Evolutionary conservation across 1,140 invertebrate species (phyloP).

Genomic region (Drosophila navojoa): DNA sequence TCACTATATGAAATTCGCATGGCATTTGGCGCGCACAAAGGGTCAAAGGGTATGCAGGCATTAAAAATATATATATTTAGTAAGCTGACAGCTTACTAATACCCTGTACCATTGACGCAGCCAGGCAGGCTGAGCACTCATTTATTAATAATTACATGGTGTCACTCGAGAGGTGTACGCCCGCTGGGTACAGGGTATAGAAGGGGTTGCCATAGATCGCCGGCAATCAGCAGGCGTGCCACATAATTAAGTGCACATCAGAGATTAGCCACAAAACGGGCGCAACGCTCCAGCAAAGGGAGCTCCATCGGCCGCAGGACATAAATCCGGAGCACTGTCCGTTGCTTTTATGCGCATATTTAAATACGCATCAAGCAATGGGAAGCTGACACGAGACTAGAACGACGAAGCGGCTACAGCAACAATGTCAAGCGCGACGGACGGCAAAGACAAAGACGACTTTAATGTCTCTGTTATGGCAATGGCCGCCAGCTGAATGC

Average conservation of each 20-base stretch:
- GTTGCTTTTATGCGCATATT: conserved; percentile 72
- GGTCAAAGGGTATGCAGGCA: conserved; percentile 3
- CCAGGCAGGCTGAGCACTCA: background rate
- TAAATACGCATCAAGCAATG: conserved; percentile 73
- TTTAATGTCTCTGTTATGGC: conserved; percentile 73
- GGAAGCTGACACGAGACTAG: conserved; percentile 24
- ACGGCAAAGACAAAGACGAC: conserved; percentile 55
- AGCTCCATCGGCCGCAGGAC: conserved; percentile 16
- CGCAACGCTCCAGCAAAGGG: background rate
- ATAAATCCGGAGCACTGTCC: conserved; percentile 42
- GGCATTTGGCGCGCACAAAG: conserved; percentile 24
- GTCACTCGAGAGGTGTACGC: background rate
- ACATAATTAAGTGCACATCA: conserved; percentile 81
- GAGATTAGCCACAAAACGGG: conserved; percentile 71
- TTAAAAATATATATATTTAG: conserved; percentile 7
- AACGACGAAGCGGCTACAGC: conserved; percentile 16
- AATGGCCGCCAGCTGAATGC: conserved; percentile 35
- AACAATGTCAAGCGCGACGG: conserved; percentile 26
- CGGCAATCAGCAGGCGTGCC: conserved; percentile 66
- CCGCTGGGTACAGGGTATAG: background rate
- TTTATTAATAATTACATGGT: background rate
- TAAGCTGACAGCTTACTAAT: conserved; percentile 11
- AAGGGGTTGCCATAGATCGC: conserved; percentile 43
- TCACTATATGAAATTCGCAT: conserved; percentile 73
- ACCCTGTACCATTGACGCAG: background rate